Evolutionary conservation across 2,888 invertebrate species (phyloP).

Genomic region (Xanthorhoe designata): DNA sequence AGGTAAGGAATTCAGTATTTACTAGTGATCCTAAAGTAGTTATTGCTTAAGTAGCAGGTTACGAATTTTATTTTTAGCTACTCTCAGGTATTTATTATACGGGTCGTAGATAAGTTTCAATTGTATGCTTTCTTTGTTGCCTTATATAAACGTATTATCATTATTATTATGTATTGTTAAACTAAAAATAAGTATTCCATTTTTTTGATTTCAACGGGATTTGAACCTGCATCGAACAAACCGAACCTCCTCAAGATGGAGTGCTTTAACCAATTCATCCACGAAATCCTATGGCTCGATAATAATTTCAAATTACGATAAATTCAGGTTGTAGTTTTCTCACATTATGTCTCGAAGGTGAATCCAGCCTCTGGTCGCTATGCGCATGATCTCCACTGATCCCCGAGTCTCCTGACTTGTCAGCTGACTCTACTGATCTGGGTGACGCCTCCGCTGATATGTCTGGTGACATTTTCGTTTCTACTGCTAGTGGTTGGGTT

Average conservation of each 20-base stretch:
- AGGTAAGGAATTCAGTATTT: neutral
- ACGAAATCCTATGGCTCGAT: too few relatives aligned
- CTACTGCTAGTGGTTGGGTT: conserved; percentile 72
- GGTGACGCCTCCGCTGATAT: conserved; percentile 75
- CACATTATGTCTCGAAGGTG: conserved; percentile 72
- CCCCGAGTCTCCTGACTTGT: conserved; percentile 93
- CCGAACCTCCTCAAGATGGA: neutral
- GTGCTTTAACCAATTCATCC: too few relatives aligned
- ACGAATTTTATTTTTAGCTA: too few relatives aligned
- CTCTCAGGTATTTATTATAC: too few relatives aligned
- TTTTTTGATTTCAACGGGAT: too few relatives aligned
- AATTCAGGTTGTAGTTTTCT: conserved; percentile 30
- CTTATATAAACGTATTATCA: too few relatives aligned
- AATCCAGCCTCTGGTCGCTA: conserved; percentile 80
- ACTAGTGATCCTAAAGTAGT: too few relatives aligned
- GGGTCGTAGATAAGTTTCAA: too few relatives aligned
- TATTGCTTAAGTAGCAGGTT: too few relatives aligned
- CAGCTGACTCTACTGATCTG: conserved; percentile 82
- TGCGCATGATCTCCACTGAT: conserved; percentile 90
- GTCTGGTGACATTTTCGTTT: conserved; percentile 80
- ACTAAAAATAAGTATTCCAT: too few relatives aligned
- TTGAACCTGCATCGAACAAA: neutral
- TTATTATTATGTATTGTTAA: too few relatives aligned
- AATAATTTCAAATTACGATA: neutral
- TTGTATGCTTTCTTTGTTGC: too few relatives aligned